phyloP scores from a whole-genome alignment of 1,140 invertebrate genomes.

The Aphidius gifuensis region DNA sequence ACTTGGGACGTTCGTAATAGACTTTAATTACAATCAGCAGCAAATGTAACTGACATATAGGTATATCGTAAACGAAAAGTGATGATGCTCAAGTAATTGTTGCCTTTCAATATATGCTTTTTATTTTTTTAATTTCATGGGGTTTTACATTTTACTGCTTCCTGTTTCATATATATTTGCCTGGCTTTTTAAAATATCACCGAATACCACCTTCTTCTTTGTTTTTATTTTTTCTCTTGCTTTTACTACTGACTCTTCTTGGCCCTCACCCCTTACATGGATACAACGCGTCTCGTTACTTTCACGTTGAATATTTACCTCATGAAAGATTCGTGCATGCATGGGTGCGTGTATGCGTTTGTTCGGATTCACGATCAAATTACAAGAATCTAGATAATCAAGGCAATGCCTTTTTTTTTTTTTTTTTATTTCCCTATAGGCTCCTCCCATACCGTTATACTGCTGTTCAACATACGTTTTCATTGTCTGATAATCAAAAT shows the following conservation, averaged over 20 bases:
- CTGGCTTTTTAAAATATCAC: not conserved
- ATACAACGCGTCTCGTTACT: not conserved
- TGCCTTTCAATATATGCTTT: conserved; percentile 25
- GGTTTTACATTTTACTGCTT: conserved; percentile 7
- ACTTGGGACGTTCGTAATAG: conserved; percentile 10
- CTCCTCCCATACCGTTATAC: too few relatives aligned
- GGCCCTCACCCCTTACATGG: not conserved
- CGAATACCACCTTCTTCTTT: conserved; percentile 18
- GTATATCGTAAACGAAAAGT: conserved; percentile 27
- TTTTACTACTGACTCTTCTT: conserved; percentile 6
- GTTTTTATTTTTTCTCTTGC: conserved; percentile 14
- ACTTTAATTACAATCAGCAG: conserved; percentile 34
- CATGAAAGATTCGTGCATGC: not conserved
- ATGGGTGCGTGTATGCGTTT: conserved; percentile 12
- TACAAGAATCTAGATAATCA: conserved; percentile 37
- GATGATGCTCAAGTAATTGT: conserved; percentile 38
- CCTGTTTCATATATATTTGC: not conserved
- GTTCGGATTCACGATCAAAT: conserved; percentile 24
- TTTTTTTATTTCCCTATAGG: not conserved
- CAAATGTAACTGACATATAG: conserved; percentile 29
- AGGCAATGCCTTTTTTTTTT: conserved; percentile 7
- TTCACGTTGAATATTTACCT: not conserved
- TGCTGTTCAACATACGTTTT: not conserved
- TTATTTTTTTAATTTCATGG: conserved; percentile 13
- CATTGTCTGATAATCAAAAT: not conserved